These are phyloP conservation scores for Mesitornis unicolor DNA, from an alignment of 2,113 vertebrate species.

Conservation along the genomic window DNA sequence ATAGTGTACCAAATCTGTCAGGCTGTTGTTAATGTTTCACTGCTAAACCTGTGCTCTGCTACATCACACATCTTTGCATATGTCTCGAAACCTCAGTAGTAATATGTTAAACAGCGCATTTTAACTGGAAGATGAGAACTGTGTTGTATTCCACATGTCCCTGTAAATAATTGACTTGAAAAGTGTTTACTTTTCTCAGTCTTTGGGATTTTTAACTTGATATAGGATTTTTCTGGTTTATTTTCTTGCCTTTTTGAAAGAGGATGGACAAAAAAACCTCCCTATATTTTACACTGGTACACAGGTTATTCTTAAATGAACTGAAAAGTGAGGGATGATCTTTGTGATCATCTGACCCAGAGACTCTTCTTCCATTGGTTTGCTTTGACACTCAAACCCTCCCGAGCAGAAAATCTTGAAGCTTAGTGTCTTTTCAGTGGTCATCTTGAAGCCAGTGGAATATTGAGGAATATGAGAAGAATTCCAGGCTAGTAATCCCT, in stretches of 20 bases:
- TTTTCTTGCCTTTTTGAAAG: neutral
- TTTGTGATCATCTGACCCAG: neutral
- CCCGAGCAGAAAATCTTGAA: neutral
- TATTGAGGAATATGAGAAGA: neutral
- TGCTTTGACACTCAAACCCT: neutral
- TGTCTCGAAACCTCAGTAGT: neutral
- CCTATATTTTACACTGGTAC: neutral
- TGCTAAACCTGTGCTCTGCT: neutral
- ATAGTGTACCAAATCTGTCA: neutral
- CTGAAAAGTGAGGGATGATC: neutral
- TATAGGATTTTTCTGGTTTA: neutral
- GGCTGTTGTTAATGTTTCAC: neutral
- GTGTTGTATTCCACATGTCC: neutral
- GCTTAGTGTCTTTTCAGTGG: neutral
- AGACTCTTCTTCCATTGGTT: neutral
- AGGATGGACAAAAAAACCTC: neutral
- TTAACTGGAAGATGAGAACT: neutral
- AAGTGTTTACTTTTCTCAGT: neutral
- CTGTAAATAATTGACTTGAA: neutral
- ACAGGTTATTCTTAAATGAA: neutral
- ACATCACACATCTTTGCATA: rapidly evolving
- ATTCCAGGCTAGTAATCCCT: neutral
- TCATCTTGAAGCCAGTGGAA: neutral
- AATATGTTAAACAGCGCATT: neutral
- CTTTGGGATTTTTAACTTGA: neutral